Evolutionary conservation across 1,140 invertebrate species (phyloP).

Genomic region (Mamestra configurata): DNA sequence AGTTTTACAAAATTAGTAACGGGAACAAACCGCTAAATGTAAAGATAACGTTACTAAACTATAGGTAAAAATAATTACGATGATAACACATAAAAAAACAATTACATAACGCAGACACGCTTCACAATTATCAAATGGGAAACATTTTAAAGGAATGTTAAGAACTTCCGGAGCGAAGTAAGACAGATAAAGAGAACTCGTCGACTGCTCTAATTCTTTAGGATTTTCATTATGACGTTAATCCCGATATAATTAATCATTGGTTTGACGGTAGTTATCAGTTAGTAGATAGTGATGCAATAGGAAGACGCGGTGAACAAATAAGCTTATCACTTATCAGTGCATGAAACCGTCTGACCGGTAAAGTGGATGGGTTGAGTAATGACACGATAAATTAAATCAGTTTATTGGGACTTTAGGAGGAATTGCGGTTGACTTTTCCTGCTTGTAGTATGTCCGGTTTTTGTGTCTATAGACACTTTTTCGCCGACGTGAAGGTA

Average conservation of each 20-base stretch:
- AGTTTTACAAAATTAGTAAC: too few species aligned
- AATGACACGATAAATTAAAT: constrained; percentile 9
- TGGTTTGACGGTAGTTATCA: not conserved
- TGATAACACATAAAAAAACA: not conserved
- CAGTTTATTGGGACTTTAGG: not conserved
- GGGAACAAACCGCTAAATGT: too few species aligned
- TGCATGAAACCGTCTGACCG: constrained; percentile 1
- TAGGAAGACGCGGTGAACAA: constrained; percentile 19
- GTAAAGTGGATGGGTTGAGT: not conserved
- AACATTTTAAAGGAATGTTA: constrained; percentile 1
- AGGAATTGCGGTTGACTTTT: not conserved
- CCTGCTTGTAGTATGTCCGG: not conserved
- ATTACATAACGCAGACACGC: not conserved
- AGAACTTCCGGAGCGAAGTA: not conserved
- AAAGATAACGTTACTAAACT: not conserved
- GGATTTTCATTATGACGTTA: not conserved
- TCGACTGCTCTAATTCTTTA: not conserved
- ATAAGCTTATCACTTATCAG: constrained; percentile 5
- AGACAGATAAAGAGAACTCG: not conserved
- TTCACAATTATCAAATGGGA: not conserved
- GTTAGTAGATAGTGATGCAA: constrained; percentile 15
- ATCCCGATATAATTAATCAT: not conserved
- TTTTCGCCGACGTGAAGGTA: too few species aligned
- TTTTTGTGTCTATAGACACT: not conserved
- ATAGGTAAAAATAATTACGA: not conserved